Evolutionary conservation across 2,888 invertebrate genomes (phyloP), one percentile per base, ranked within the genome.

Genomic region (Ornithoptera priamus): DNA sequence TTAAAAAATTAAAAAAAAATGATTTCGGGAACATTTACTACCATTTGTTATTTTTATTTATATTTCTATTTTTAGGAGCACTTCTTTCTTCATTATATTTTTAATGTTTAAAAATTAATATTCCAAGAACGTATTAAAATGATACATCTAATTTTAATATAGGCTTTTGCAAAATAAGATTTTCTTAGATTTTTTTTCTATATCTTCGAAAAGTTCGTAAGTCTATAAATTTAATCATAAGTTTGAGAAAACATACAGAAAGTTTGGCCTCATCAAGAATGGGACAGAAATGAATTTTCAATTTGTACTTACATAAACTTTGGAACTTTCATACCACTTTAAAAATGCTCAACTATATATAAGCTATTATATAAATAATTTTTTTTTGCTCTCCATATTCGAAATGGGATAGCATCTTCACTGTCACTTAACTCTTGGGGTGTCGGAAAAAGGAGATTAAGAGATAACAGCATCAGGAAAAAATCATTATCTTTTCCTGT

Each of bases 171-270:
- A 50, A 50, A 50, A 50, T 50, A 15, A 50, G 12, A 17, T 17
- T 18, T 50, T 15, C 15, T 50, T 15, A 5, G 18, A 50, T 7
- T 1, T 15, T 50, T 50, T 18, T 50, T 4, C 50, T 17, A 5
- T 18, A 17, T 50, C 15, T 5, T 12, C 2, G 17, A n/a, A 53
- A 57, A 57, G 5, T 20, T 57, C 5, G 5, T 0, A 5, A 57
- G 20, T 2, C n/a, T 57, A 57, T 57, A 57, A 57, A 57, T 20
- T 20, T 57, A 57, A 57, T 57, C 57, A 22, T 57, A 57, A 57
- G 20, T 57, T 57, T 57, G n/a, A 6, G 10, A 20, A 57, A 10
- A 57, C 20, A 20, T 20, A 20, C 20, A 57, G 57, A 57, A 57
- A n/a, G 57, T 57, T 57, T 18, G 5, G 6, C 20, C 57, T 20